Evolutionary conservation across 2,888 invertebrate species (phyloP), one percentile per base, ranked within the genome.

Genomic region (Aspidiotus rigidus): DNA sequence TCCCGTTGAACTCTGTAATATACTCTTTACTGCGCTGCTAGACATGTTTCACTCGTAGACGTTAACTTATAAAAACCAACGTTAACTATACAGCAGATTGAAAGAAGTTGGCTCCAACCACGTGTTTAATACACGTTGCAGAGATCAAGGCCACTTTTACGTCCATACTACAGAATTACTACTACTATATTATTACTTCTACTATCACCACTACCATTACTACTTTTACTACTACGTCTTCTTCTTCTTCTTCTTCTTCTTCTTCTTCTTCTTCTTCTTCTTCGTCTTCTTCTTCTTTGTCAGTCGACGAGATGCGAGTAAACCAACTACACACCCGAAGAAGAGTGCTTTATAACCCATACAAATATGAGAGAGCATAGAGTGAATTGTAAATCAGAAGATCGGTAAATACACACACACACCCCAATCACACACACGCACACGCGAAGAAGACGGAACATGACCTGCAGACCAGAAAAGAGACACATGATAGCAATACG

Each of bases 91-190:
- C 28, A 28, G 28, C 28, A 28, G 28, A 28, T 53, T 54, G 40
- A 64, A 55, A 41, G 54, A 64, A 54, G 64, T 55, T 64, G 55
- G 64, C 55, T 64, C 55, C 41, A 41, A 55, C 64, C 64, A 64
- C 64, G 64, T 64, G 64, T 64, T 64, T 54, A 54, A 55, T 55
- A 53, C 28, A 41, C 56, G 55, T 41, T 40, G 55, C 64, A 55
- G 53, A 62, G 64, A 64, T 64, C 64, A 64, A 64, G 64, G 64
- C 64, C 64, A 64, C 64, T 64, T 64, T 64, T 64, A 64, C 64
- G 64, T 64, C 64, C 64, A 64, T 64, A 53, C 28, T 28, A 28
- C 28, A 28, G 5, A 28, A 28, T 28, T 16, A n/a, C n/a, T 56
- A 17, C 16, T n/a, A 13, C 53, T n/a, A 8, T 15, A 11, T 5